phyloP scores from a whole-genome alignment of 2,888 invertebrate species.

The Pollenia labialis region DNA sequence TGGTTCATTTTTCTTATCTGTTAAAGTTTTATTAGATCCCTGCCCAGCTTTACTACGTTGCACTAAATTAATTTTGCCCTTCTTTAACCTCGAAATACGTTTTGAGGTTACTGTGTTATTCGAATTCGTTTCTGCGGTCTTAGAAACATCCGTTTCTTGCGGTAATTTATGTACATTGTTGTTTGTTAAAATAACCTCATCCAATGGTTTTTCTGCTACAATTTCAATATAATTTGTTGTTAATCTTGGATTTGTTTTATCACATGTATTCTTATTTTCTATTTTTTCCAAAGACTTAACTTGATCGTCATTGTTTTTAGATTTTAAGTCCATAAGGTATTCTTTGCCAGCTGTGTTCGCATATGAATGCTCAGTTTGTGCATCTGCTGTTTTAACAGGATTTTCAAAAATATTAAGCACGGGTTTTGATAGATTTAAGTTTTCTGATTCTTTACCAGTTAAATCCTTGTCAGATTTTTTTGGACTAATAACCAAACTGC shows the following conservation, averaged over 20 bases:
- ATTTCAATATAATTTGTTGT: neutral
- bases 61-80: conserved; percentile 79
- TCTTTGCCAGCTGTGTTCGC: too few species aligned
- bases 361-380: too few species aligned
- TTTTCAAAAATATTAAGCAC: too few species aligned
- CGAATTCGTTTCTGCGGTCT: conserved; percentile 14
- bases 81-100: conserved; percentile 75
- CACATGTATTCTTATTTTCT: too few species aligned
- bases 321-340: too few species aligned
- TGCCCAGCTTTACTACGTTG: conserved; percentile 76
- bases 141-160: neutral
- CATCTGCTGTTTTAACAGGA: too few species aligned
- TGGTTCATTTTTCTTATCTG: neutral
- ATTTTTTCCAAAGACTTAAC: too few species aligned
- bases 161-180: neutral
- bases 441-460: too few species aligned
- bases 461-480: too few species aligned
- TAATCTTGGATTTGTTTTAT: neutral
- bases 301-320: too few species aligned
- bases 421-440: too few species aligned
- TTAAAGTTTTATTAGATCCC: neutral
- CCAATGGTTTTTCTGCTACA: neutral
- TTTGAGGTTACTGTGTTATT: conserved; percentile 20
- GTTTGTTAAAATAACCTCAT: neutral
- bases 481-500: too few species aligned